These are phyloP conservation scores for Anoplolepis gracilipes DNA, from an alignment of 1,140 invertebrate species.

Conservation along the genomic window DNA sequence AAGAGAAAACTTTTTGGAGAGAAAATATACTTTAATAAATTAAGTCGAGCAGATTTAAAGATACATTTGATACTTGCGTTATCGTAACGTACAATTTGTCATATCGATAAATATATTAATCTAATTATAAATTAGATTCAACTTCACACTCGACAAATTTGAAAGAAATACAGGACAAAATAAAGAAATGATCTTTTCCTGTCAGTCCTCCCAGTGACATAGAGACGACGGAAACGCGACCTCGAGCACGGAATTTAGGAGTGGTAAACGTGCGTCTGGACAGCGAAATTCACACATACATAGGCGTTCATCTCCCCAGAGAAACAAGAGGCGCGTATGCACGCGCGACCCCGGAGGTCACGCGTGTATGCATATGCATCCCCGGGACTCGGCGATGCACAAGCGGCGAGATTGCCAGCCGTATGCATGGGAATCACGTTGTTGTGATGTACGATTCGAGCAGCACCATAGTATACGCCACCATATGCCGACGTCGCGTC, in stretches of 20 bases:
- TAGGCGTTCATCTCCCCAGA: slow-evolving; percentile 1
- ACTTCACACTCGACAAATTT: too few relatives aligned
- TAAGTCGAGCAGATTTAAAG: not conserved
- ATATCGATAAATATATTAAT: too few relatives aligned
- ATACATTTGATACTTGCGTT: not conserved
- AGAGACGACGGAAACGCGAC: slow-evolving; percentile 34
- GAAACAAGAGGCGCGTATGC: slow-evolving; percentile 36
- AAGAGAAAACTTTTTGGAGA: not conserved
- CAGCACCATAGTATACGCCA: slow-evolving; percentile 67
- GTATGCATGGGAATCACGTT: slow-evolving; percentile 84
- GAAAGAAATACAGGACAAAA: too few relatives aligned
- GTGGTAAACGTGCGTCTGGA: slow-evolving; percentile 4
- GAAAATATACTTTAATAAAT: slow-evolving; percentile 15
- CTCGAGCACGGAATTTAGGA: slow-evolving; percentile 47
- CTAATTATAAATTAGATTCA: too few relatives aligned
- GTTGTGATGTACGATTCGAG: slow-evolving; percentile 79
- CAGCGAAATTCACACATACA: slow-evolving; percentile 29
- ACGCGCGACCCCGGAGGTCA: slow-evolving; percentile 16
- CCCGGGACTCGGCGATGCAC: not conserved
- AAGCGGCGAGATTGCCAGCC: slow-evolving; percentile 59
- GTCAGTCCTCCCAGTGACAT: slow-evolving; percentile 15
- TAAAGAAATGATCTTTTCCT: not conserved
- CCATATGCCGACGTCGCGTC: slow-evolving; percentile 73
- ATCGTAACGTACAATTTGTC: not conserved
- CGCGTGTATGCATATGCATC: slow-evolving; percentile 49